These are phyloP conservation scores for Xenentodon cancila DNA, from an alignment of 2,797 vertebrate genomes.

Conservation along the genomic window DNA sequence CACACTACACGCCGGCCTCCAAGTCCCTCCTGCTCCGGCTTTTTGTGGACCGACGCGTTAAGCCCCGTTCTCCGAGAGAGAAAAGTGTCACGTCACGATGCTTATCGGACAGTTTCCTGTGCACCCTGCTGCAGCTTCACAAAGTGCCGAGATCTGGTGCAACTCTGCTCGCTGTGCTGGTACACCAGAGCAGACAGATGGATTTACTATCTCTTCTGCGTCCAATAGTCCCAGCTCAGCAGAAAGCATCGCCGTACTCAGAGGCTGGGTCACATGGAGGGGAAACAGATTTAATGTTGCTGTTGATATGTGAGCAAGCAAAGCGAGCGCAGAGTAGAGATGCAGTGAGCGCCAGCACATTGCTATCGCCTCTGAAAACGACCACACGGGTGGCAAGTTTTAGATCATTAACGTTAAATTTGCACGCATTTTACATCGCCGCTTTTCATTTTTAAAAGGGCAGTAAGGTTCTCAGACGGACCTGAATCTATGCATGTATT, in stretches of 20 bases:
- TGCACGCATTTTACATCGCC: constrained; percentile 43
- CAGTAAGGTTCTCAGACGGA: constrained; percentile 13
- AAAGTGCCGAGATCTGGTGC: constrained; percentile 18
- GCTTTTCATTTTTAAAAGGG: constrained; percentile 18
- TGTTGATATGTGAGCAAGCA: constrained; percentile 43
- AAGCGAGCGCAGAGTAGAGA: constrained; percentile 40
- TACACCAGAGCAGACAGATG: constrained; percentile 48
- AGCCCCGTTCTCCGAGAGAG: constrained; percentile 27
- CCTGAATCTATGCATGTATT: constrained; percentile 1
- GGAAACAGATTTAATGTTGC: constrained; percentile 53
- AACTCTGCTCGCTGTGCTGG: constrained; percentile 4
- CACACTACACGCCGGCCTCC: neutral
- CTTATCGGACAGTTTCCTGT: constrained; percentile 2
- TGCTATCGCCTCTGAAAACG: constrained; percentile 33
- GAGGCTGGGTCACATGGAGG: constrained; percentile 32
- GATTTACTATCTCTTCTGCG: constrained; percentile 66
- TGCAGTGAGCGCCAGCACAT: constrained; percentile 24
- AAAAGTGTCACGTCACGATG: constrained; percentile 20
- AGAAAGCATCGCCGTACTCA: constrained; percentile 56
- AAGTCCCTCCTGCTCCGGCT: constrained; percentile 12
- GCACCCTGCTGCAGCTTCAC: constrained; percentile 16
- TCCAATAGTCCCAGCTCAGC: constrained; percentile 55
- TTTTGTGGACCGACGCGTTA: constrained; percentile 33
- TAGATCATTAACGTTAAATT: constrained; percentile 47
- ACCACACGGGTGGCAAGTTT: constrained; percentile 26